A percentile compares a stretch with the other conserved stretches of the same genome.
phyloP scores from a whole-genome alignment of 2,888 invertebrate species.

The Drosophila kanekoi region DNA sequence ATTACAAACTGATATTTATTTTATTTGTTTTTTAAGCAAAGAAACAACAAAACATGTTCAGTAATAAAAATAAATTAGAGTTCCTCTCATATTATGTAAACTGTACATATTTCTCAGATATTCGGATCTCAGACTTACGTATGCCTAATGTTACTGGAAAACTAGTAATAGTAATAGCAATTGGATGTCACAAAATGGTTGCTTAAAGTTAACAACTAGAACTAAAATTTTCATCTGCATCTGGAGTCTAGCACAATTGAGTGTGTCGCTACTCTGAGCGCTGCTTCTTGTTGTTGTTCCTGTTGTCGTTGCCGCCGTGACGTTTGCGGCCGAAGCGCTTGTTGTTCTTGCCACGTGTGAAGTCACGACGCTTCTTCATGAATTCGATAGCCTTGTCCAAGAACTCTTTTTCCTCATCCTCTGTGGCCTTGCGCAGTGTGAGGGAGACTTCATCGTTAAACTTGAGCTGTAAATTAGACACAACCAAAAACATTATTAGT shows the following conservation, averaged over 20 bases:
- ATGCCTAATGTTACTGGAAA: constrained; percentile 48
- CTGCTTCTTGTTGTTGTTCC: constrained; percentile 70
- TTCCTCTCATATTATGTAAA: constrained; percentile 51
- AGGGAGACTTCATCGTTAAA: constrained; percentile 86
- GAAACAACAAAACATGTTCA: constrained; percentile 38
- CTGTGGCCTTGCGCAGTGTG: constrained; percentile 87
- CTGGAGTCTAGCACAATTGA: neutral
- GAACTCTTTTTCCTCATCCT: constrained; percentile 90
- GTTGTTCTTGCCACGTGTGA: constrained; percentile 72
- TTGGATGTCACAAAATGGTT: constrained; percentile 36
- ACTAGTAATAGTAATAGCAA: constrained; percentile 38
- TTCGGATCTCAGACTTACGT: constrained; percentile 19
- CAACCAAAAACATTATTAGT: neutral
- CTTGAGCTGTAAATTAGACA: constrained; percentile 74
- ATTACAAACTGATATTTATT: constrained; percentile 61
- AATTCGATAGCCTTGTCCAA: constrained; percentile 88
- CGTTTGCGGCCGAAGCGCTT: constrained; percentile 81
- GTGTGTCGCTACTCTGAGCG: constrained; percentile 58
- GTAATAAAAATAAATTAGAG: constrained; percentile 64
- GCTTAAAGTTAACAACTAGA: constrained; percentile 71
- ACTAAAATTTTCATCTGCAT: constrained; percentile 47
- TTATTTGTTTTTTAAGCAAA: constrained; percentile 36
- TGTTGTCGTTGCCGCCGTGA: constrained; percentile 73
- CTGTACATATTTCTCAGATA: constrained; percentile 51
- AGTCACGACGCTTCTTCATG: constrained; percentile 87